Evolutionary conservation across 1,140 invertebrate species (phyloP), one percentile per base, ranked within the genome.

Genomic region (Zaprionus nigranus): DNA sequence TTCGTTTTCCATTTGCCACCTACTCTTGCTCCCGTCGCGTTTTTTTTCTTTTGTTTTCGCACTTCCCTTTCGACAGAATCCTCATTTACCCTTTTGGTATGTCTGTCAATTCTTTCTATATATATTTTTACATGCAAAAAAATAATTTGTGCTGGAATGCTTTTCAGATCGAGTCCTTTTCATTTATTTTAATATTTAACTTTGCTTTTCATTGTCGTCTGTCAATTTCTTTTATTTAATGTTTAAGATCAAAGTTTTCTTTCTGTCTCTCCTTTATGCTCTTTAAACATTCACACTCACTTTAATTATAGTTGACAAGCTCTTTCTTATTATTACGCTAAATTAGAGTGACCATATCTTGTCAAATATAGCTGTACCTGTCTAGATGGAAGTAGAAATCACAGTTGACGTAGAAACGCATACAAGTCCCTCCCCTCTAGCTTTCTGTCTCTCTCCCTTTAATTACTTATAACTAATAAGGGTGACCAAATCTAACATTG

Each of bases 1-100:
- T 51, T 51, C 46, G 46, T 51, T 51, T 51, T 24, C 20, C 46
- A 51, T 20, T 51, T 51, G 46, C 46, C 46, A 51, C 46, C 46
- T 5, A 13, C n/a, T 46, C 7, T 20, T 17, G 40, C 40, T 17
- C 11, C 46, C 20, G 11, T 51, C 46, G 17, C 20, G 46, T 51
- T 51, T 17, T 17, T 46, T 51, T 9, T 24, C 46, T 24, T 13
- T 51, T 22, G 11, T 51, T 34, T 34, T 49, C 17, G 43, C 43
- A 20, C n/a, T 46, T 20, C 17, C 43, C 43, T 46, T 46, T 20
- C 20, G 20, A 22, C 20, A 12, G 46, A 7, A 20, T 51, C 46
- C 46, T 24, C 12, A 34, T 51, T 24, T 51, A 51, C 46, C 46
- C 20, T 51, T 51, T 51, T 20, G 22, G 40, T 46, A 17, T 20